phyloP scores from a whole-genome alignment of 64 coral and sea anemone species.

The Montipora sp. region DNA sequence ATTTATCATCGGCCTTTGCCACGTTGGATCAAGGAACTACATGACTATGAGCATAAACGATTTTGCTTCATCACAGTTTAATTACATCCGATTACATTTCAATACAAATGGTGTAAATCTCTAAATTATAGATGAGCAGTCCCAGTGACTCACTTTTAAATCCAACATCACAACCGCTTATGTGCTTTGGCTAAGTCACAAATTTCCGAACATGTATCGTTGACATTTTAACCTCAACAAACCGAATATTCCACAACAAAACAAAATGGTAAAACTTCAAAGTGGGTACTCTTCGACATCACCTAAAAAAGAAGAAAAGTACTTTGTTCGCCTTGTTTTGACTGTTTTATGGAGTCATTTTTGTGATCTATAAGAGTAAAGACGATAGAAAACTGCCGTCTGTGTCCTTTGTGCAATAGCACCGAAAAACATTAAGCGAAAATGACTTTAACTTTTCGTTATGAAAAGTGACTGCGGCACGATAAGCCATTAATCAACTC shows the following conservation, averaged over 20 bases:
- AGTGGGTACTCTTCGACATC: conserved; percentile 12
- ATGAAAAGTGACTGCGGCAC: not conserved
- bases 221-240: conserved; percentile 13
- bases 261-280: conserved; percentile 13
- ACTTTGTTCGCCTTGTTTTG: conserved; percentile 10
- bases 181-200: not conserved
- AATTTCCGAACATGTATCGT: not conserved
- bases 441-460: not conserved
- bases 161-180: conserved; percentile 1
- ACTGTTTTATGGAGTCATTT: not conserved
- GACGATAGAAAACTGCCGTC: not conserved
- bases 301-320: conserved; percentile 11
- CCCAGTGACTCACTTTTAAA: not conserved
- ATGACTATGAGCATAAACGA: conserved; percentile 1
- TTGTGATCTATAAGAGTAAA: conserved; percentile 21
- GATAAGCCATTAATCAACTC: not conserved
- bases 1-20: not conserved
- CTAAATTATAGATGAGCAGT: not conserved
- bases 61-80: not conserved
- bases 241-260: conserved; percentile 1
- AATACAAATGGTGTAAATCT: conserved; percentile 2
- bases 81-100: conserved; percentile 8
- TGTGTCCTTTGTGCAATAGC: not conserved
- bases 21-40: not conserved
- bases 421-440: not conserved